Evolutionary conservation across 64 coral and sea anemone species (phyloP).

Genomic region (Cladopsammia gracilis): DNA sequence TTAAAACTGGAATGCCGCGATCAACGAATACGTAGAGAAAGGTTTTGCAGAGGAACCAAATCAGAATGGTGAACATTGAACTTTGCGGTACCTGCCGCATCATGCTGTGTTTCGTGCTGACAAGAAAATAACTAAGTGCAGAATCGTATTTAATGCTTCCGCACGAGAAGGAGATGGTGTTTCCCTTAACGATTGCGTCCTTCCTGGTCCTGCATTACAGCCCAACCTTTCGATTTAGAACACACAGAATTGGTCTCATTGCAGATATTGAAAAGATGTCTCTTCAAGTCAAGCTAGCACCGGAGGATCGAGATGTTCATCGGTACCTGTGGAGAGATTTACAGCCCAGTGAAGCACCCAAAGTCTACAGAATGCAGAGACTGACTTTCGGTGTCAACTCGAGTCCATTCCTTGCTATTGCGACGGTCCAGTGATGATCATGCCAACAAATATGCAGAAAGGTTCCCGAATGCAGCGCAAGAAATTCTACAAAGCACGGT

Average conservation of each 20-base stretch:
- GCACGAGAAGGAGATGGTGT: slow-evolving; percentile 6
- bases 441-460: background rate
- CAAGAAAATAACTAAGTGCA: slow-evolving; percentile 18
- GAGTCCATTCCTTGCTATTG: slow-evolving; percentile 57
- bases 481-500: slow-evolving; percentile 14
- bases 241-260: slow-evolving; percentile 24
- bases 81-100: background rate
- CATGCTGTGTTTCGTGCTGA: slow-evolving; percentile 28
- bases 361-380: slow-evolving; percentile 46
- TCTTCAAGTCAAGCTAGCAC: slow-evolving; percentile 42
- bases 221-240: slow-evolving; percentile 21
- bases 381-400: slow-evolving; percentile 47
- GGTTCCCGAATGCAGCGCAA: slow-evolving; percentile 27
- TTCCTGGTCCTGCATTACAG: slow-evolving; percentile 57
- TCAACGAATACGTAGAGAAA: slow-evolving; percentile 33
- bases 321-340: slow-evolving; percentile 55
- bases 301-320: slow-evolving; percentile 27
- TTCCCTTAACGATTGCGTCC: slow-evolving; percentile 25
- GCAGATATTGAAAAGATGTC: slow-evolving; percentile 61
- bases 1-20: background rate
- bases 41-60: slow-evolving; percentile 8
- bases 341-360: background rate
- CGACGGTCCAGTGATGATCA: slow-evolving; percentile 57
- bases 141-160: slow-evolving; percentile 36
- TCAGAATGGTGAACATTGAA: background rate